phyloP scores from a whole-genome alignment of 2,113 vertebrate genomes.

The Petroica traversi region DNA sequence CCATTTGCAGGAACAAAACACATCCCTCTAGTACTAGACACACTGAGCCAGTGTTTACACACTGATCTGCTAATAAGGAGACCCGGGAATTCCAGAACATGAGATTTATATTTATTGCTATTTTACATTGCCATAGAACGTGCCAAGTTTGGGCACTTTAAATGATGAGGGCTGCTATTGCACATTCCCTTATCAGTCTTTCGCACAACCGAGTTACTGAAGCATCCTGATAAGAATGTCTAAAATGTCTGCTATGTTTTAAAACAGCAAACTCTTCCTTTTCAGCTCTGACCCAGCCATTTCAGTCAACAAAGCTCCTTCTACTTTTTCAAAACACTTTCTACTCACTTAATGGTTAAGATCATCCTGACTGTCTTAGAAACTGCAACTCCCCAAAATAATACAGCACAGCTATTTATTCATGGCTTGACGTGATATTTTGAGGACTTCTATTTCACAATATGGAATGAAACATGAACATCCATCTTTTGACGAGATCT shows the following conservation, averaged over 20 bases:
- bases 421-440: neutral
- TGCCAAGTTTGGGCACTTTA: slow-evolving; percentile 44
- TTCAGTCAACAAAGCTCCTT: slow-evolving; percentile 7
- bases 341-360: neutral
- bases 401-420: neutral
- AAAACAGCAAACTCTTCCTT: slow-evolving; percentile 44
- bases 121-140: neutral
- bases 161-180: slow-evolving; percentile 26
- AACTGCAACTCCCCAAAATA: neutral
- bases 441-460: neutral
- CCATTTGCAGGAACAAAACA: neutral
- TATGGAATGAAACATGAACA: neutral
- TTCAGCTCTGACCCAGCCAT: neutral
- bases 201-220: slow-evolving; percentile 18
- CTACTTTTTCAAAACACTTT: slow-evolving; percentile 11
- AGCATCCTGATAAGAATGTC: slow-evolving; percentile 44
- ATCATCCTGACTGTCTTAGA: neutral
- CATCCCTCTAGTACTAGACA: slow-evolving; percentile 9
- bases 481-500: neutral
- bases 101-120: slow-evolving; percentile 33
- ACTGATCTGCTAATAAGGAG: slow-evolving; percentile 38
- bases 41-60: slow-evolving; percentile 40
- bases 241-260: slow-evolving; percentile 54
- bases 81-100: slow-evolving; percentile 18
- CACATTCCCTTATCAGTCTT: slow-evolving; percentile 45